Percentiles rank a stretch among this genome's conserved stretches.
Evolutionary conservation across 2,797 vertebrate species (phyloP).

Genomic region (Gorsachius magnificus): DNA sequence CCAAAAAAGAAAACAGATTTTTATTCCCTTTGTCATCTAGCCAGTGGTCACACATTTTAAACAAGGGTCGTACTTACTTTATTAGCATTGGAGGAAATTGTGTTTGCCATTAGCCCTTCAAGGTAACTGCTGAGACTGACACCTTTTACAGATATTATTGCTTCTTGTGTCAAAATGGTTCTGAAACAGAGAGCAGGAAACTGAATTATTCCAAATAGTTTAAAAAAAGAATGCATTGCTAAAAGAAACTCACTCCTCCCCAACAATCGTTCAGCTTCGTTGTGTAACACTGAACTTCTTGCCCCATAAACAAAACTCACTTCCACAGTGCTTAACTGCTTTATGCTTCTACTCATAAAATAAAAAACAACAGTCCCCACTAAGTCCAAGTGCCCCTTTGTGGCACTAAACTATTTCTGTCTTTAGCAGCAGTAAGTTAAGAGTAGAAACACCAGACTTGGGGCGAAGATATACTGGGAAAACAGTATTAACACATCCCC

Average conservation of each 20-base stretch:
- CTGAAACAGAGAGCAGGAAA: conserved; percentile 69
- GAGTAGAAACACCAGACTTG: background rate
- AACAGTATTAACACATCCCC: background rate
- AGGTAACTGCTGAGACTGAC: conserved; percentile 96
- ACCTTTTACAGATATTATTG: conserved; percentile 96
- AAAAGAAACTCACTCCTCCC: background rate
- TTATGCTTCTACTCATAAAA: background rate
- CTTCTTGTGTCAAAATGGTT: conserved; percentile 95
- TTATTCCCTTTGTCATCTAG: background rate
- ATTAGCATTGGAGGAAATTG: conserved; percentile 93
- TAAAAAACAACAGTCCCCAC: background rate
- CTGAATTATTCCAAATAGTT: background rate
- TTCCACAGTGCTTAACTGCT: background rate
- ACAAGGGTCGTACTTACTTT: conserved; percentile 80
- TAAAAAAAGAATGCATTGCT: background rate
- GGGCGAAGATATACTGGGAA: background rate
- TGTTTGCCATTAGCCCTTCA: conserved; percentile 93
- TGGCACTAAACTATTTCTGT: background rate
- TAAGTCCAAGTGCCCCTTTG: background rate
- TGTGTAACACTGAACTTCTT: background rate
- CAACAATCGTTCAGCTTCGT: background rate
- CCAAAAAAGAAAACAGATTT: background rate
- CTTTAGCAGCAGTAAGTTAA: background rate
- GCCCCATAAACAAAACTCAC: background rate
- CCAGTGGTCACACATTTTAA: background rate